Base-by-base conservation (phyloP, 2,888 invertebrate genomes). In the Polymixis lichenea region DNA sequence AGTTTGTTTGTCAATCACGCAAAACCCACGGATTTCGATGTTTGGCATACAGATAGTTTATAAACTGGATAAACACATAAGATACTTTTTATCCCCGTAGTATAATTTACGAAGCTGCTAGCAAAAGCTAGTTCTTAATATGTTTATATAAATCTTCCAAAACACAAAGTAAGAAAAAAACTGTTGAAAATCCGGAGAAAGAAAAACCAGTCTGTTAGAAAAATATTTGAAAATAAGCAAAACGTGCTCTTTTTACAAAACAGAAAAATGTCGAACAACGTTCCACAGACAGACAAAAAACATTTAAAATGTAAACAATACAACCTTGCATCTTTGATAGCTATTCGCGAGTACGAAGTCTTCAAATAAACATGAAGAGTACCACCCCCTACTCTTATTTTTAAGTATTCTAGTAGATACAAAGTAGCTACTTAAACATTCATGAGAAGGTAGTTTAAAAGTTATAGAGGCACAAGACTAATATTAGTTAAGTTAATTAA, bases 301-400 rank as follows among this genome's bases (percentile, higher is more conserved):
- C 49, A 62, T 80, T 60, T 67, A 53, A 64, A 85, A 81, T 70
- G 72, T 77, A 73, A 75, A 80, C 60, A 80, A 71, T 84, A 71
- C 68, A 61, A 72, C 60, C 67, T 84, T 84, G 62, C 82, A 84
- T 82, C 67, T 84, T 84, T 82, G 58, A 84, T 82, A 71, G 51
- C 69, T 51, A 61, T 65, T 68, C 62, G 64, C 38, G 58, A 71
- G 64, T 71, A 43, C 65, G 49, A 64, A 49, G n/a, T 56, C 62
- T 68, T 80, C 75, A 84, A 82, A 80, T 84, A 75, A 80, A 68
- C 66, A 75, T 79, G 68, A 75, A 64, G 61, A 46, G 77, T 51
- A 43, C 28, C 46, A 49, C 46, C 13, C 43, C 13, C 17, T n/a
- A 28, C 79, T 69, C 43, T 69, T 64, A 56, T 61, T 83, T 61